These are phyloP conservation scores for Apodemia hepburni DNA, from an alignment of 2,888 invertebrate species.

Conservation along the genomic window DNA sequence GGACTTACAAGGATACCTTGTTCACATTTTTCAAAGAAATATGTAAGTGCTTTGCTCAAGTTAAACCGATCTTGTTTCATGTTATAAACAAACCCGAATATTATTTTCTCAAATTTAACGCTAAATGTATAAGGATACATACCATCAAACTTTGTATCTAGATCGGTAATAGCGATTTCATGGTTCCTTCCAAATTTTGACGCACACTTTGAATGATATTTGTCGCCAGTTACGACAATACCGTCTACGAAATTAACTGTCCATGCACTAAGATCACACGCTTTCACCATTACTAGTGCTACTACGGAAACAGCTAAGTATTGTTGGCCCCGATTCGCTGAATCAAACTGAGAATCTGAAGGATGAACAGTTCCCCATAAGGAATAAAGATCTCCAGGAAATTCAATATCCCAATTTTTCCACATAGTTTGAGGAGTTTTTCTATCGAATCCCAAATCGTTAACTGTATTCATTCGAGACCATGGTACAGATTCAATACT, in stretches of 20 bases:
- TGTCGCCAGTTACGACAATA: conserved; percentile 79
- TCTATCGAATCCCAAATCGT: conserved; percentile 58
- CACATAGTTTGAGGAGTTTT: conserved; percentile 65
- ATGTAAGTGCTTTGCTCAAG: conserved; percentile 80
- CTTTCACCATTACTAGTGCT: conserved; percentile 77
- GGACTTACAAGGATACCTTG: conserved; percentile 79
- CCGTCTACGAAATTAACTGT: conserved; percentile 81
- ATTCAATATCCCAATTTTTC: conserved; percentile 86
- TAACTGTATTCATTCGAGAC: conserved; percentile 56
- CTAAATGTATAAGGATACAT: conserved; percentile 80
- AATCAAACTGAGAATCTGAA: conserved; percentile 75
- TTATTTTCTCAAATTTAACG: conserved; percentile 76
- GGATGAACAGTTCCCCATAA: conserved; percentile 85
- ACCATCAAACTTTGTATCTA: conserved; percentile 70
- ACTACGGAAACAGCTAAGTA: conserved; percentile 81
- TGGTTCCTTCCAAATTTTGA: conserved; percentile 73
- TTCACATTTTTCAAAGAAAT: conserved; percentile 77
- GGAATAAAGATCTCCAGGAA: conserved; percentile 83
- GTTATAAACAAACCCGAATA: conserved; percentile 82
- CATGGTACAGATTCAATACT: conserved; percentile 62
- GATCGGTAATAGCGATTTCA: conserved; percentile 79
- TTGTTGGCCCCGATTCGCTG: conserved; percentile 81
- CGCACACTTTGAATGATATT: conserved; percentile 76
- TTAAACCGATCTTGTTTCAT: conserved; percentile 79
- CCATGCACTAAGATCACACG: conserved; percentile 83